These are phyloP conservation scores for Stegophylla sp. DNA, from an alignment of 2,888 invertebrate species.

Conservation along the genomic window DNA sequence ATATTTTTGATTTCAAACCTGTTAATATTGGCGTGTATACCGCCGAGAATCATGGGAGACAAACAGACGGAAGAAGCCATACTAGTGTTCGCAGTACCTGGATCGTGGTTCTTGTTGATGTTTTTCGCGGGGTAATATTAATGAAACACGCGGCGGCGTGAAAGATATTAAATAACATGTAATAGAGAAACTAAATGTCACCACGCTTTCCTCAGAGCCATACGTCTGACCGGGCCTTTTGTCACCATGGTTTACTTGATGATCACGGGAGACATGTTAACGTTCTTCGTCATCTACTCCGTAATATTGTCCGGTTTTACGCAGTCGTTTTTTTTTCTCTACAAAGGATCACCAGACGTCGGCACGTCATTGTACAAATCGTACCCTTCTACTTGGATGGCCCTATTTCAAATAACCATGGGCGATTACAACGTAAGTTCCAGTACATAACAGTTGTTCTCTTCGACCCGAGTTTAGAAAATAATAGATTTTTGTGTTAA, in stretches of 20 bases:
- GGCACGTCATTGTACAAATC: constrained; percentile 82
- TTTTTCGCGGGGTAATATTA: constrained; percentile 92
- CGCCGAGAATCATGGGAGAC: constrained; percentile 78
- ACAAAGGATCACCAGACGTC: constrained; percentile 85
- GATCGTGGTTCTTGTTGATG: constrained; percentile 96
- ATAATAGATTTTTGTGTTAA: not conserved
- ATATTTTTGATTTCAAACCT: constrained; percentile 92
- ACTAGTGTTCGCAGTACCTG: constrained; percentile 89
- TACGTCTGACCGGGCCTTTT: constrained; percentile 94
- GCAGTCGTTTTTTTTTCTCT: constrained; percentile 93
- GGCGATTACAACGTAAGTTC: constrained; percentile 93
- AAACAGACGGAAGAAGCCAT: constrained; percentile 87
- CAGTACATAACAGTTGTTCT: not conserved
- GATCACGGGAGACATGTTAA: constrained; percentile 98
- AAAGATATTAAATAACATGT: not conserved
- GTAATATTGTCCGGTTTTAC: constrained; percentile 95
- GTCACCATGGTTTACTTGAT: constrained; percentile 99
- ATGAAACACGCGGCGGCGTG: not conserved
- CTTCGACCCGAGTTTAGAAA: not conserved
- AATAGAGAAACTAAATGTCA: constrained; percentile 25
- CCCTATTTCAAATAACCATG: constrained; percentile 94
- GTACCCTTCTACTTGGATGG: constrained; percentile 95
- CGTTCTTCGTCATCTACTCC: constrained; percentile 95
- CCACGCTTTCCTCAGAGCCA: constrained; percentile 79
- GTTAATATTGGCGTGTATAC: constrained; percentile 86